Base-by-base conservation (phyloP, 1,140 invertebrate species). In the Cyclina sinensis region DNA sequence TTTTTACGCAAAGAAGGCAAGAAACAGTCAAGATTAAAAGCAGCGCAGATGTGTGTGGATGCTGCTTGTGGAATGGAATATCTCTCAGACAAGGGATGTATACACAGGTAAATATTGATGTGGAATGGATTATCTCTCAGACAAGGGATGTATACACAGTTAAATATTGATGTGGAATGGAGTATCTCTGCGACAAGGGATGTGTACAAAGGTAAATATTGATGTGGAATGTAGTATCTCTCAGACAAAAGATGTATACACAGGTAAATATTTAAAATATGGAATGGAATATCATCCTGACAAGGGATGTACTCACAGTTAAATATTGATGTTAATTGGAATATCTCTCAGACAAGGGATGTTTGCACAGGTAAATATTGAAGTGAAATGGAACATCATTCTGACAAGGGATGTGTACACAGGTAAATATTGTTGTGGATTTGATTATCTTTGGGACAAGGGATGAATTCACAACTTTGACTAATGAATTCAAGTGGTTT, bases 11-110 rank as follows among this genome's bases (percentile, higher is more conserved):
- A 98, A 94, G 97, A 98, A 94, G 96, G 97, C 30, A 91, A 90
- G 62, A 88, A 86, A 27, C 94, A 95, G 43, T 88, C 93, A 2
- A 96, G 97, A 51, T 96, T 97, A 46, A 97, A 98, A 88, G 96
- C 98, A 65, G 96, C 98, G 90, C 97, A 97, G 83, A 99, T 99
- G 98, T 99, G 98, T 94, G 96, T 97, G 78, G 98, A 99, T 96
- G 98, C 98, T 2, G 98, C 98, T 18, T 98, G 97, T 90, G 99
- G 98, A 91, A 99, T 99, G 98, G 96, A 97, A 65, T 99, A 99
- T 96, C 96, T 99, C 86, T 99, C 99, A 96, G 98, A 97, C 16
- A 99, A 98, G 95, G 98, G 98, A 96, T 99, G 99, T 94, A 99
- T 99, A 93, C 99, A 99, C 96, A 96, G 96, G 95, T 96, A 93